Percentiles rank a stretch among this genome's conserved stretches.
Conservation (phyloP, 2,888 invertebrate species). For the Papilio demoleus region DNA sequence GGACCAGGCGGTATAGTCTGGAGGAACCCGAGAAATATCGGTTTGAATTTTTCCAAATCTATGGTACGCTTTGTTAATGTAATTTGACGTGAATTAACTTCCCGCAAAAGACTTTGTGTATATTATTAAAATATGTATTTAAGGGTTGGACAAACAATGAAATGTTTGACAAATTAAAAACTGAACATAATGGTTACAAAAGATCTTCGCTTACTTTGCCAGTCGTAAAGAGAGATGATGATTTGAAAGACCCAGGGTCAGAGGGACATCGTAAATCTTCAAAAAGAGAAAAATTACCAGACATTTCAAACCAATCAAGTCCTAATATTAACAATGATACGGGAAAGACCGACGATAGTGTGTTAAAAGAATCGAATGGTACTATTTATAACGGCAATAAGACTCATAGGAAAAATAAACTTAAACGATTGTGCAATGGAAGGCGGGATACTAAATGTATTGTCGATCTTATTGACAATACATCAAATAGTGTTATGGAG, state of each 20-base stretch:
- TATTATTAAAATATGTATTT: slow-evolving; percentile 38
- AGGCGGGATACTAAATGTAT: slow-evolving; percentile 60
- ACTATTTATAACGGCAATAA: slow-evolving; percentile 48
- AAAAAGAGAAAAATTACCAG: slow-evolving; percentile 65
- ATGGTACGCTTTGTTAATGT: slow-evolving; percentile 81
- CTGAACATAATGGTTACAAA: slow-evolving; percentile 59
- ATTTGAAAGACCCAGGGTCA: slow-evolving; percentile 53
- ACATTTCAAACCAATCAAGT: slow-evolving; percentile 55
- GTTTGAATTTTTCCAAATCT: slow-evolving; percentile 89
- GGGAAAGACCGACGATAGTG: slow-evolving; percentile 41
- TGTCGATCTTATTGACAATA: slow-evolving; percentile 55
- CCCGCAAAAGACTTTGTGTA: background rate
- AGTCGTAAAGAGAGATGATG: slow-evolving; percentile 78
- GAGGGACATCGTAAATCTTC: slow-evolving; percentile 63
- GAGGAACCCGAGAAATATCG: slow-evolving; percentile 89
- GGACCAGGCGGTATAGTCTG: slow-evolving; percentile 89
- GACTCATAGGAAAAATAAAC: slow-evolving; percentile 63
- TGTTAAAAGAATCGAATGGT: slow-evolving; percentile 21
- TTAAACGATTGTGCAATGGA: slow-evolving; percentile 67
- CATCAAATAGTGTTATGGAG: slow-evolving; percentile 47
- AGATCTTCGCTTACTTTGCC: slow-evolving; percentile 79
- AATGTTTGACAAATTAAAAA: slow-evolving; percentile 67
- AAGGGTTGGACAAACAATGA: slow-evolving; percentile 80
- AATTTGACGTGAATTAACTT: background rate
- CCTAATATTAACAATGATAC: slow-evolving; percentile 47